Evolutionary conservation across 2,797 vertebrate species (phyloP).

Genomic region (Galago senegalensis): DNA sequence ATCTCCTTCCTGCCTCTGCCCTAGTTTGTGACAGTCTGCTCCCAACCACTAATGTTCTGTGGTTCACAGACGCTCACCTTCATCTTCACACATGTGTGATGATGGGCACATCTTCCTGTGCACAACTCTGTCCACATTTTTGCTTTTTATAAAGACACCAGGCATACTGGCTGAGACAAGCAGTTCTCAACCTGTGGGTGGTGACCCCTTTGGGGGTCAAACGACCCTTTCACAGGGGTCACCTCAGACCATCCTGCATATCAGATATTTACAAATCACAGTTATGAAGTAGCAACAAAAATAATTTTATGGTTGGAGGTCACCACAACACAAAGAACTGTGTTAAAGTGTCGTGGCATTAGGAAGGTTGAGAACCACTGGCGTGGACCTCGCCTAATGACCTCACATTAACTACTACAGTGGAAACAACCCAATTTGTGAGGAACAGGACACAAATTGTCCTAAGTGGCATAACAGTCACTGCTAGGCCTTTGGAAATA

Average conservation of each 20-base stretch:
- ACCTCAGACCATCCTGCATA: too few species aligned
- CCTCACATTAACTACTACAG: not conserved
- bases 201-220: too few species aligned
- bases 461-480: not conserved
- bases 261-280: too few species aligned
- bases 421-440: not conserved
- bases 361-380: too few species aligned
- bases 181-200: too few species aligned
- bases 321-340: too few species aligned
- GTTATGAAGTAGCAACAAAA: too few species aligned
- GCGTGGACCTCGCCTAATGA: not conserved
- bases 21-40: not conserved
- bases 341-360: too few species aligned
- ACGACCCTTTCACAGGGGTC: too few species aligned
- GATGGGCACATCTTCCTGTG: not conserved
- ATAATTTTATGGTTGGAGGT: too few species aligned
- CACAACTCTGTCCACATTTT: not conserved
- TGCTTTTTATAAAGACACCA: not conserved
- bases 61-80: not conserved
- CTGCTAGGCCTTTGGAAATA: not conserved
- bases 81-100: not conserved
- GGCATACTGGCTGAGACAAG: not conserved
- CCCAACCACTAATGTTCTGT: not conserved
- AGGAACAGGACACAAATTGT: not conserved
- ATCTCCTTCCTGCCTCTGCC: not conserved